Evolutionary conservation across 2,797 vertebrate species (phyloP), one percentile per base, ranked within the genome.

Genomic region (Phrynocephalus guinanensis): DNA sequence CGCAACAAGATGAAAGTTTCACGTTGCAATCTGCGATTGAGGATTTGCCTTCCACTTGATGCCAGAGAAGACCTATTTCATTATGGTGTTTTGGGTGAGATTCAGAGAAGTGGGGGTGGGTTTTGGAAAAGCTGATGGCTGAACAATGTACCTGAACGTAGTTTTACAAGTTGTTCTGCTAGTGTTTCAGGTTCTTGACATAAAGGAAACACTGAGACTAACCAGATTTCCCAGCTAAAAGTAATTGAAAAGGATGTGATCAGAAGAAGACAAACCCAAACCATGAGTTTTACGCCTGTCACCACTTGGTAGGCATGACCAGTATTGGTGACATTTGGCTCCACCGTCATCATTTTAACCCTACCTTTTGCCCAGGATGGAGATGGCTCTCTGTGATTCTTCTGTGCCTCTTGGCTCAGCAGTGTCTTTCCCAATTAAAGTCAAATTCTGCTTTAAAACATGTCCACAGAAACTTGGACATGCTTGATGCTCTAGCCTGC

Each of bases 21-120:
- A 86, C 0, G 1, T 48, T 1, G 20, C 24, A 38, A n/a, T 1
- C 71, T 16, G 28, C 5, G 16, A 0, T 75, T 70, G 0, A 70
- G 20, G 30, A 78, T n/a, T 9, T 52, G n/a, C 11, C 71, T 28
- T 28, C 60, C 73, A 78, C 30, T 15, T 70, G 63, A 76, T 52
- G 44, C 44, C 63, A 85, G 6, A 79, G 22, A 8, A 79, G 48
- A 66, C 38, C 44, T 26, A 4, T 50, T 67, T 70, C 56, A 30
- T 44, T 79, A 18, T 71, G 30, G 2, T 38, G 28, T 86, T 79
- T 70, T 72, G 48, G 6, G 26, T 24, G 50, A 85, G 44, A 77
- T 28, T 7, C 15, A 76, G 22, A 76, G 13, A 56, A 44, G 38
- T 1, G 24, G 50, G 7, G 6, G 28, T 4, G 0, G 28, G 16